These are phyloP conservation scores for Lithophane leautieri DNA, from an alignment of 2,888 invertebrate species.

Conservation along the genomic window DNA sequence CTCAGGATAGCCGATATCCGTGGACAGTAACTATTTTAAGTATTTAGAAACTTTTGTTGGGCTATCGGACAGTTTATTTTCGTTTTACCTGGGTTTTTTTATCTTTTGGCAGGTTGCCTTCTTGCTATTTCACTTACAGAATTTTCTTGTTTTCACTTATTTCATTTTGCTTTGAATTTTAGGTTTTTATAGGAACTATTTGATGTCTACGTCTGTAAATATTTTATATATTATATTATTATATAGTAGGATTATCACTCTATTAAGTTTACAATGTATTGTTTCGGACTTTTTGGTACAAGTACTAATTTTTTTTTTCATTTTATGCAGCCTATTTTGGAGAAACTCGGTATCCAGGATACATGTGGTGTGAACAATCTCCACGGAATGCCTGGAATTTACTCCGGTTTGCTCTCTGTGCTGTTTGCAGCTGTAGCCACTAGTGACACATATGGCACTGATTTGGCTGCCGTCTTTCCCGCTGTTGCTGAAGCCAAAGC, in stretches of 20 bases:
- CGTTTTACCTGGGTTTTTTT: constrained; percentile 32
- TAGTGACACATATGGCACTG: constrained; percentile 91
- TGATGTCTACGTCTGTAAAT: not conserved
- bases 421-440: constrained; percentile 94
- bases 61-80: constrained; percentile 41
- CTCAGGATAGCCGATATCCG: constrained; percentile 41
- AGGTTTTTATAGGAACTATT: not conserved
- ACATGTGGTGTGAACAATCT: constrained; percentile 99
- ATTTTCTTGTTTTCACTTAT: not conserved
- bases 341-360: constrained; percentile 92
- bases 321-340: constrained; percentile 90
- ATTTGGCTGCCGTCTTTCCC: constrained; percentile 76
- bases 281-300: not conserved
- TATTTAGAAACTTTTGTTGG: constrained; percentile 48
- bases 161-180: not conserved
- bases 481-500: constrained; percentile 46
- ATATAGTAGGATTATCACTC: too few relatives aligned
- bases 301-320: not conserved
- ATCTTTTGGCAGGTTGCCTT: constrained; percentile 20
- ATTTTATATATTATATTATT: too few relatives aligned
- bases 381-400: constrained; percentile 98
- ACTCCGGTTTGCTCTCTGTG: constrained; percentile 95
- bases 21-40: constrained; percentile 47
- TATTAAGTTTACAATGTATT: not conserved
- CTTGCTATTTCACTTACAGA: constrained; percentile 6